These are phyloP conservation scores for Brachirus orientalis DNA, from an alignment of 2,113 vertebrate genomes.

Conservation along the genomic window DNA sequence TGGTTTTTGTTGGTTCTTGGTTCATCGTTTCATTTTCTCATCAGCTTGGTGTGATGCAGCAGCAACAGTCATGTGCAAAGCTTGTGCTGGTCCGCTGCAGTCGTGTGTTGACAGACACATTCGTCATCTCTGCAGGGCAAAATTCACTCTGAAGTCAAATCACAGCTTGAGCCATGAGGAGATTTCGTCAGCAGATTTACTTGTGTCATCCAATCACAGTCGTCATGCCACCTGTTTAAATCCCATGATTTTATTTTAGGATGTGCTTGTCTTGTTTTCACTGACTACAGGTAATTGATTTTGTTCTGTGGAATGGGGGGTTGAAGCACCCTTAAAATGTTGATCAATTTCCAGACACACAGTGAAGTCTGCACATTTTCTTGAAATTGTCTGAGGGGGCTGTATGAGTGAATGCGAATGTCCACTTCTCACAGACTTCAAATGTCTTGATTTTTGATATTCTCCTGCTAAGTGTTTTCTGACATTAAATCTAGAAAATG, in stretches of 20 bases:
- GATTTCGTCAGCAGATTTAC: slow-evolving; percentile 77
- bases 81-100: slow-evolving; percentile 2
- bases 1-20: slow-evolving; percentile 1
- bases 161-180: slow-evolving; percentile 65
- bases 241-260: slow-evolving; percentile 41
- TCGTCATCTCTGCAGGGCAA: slow-evolving; percentile 38
- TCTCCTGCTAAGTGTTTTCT: too few relatives aligned
- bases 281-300: slow-evolving; percentile 9
- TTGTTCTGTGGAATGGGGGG: slow-evolving; percentile 36
- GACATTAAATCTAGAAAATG: too few relatives aligned
- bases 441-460: too few relatives aligned
- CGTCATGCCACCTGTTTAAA: slow-evolving; percentile 14
- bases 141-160: slow-evolving; percentile 63
- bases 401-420: too few relatives aligned
- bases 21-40: neutral
- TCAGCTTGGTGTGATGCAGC: slow-evolving; percentile 17
- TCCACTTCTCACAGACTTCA: too few relatives aligned
- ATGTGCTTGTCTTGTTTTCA: slow-evolving; percentile 31
- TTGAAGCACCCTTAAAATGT: too few relatives aligned
- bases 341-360: too few relatives aligned
- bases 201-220: slow-evolving; percentile 69
- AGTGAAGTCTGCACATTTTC: too few relatives aligned
- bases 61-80: neutral
- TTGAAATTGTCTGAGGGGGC: too few relatives aligned
- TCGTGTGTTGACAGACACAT: slow-evolving; percentile 9